Evolutionary conservation across 2,797 vertebrate genomes (phyloP), one percentile per base, ranked within the genome.

Genomic region (Microchirus variegatus): DNA sequence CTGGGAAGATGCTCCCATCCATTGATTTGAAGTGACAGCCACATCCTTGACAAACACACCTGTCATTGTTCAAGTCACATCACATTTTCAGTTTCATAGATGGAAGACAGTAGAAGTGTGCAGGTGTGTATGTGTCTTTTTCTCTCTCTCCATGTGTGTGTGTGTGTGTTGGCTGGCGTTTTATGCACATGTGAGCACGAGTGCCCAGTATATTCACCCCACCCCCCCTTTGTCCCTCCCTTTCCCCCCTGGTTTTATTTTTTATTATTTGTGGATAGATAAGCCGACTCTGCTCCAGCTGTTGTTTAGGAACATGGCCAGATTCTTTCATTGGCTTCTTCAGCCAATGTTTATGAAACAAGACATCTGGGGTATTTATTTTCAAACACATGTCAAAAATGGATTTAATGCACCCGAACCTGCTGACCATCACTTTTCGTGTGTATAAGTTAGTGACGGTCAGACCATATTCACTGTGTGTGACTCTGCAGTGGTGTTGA

Each of bases 31-130:
- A 92, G 90, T 89, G 91, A 92, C 91, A 90, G 90, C 83, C 86
- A 80, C 89, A 89, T 91, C 89, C 89, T 88, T 91, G 90, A 93
- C 91, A 92, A 91, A 91, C 89, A 88, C 91, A 92, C 91, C 90
- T 93, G 90, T 92, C 91, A 91, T 78, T 88, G 91, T 91, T 87
- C 85, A 76, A 90, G 90, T 91, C 90, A 90, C 89, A 91, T 92
- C 90, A 89, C 85, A 90, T 92, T 90, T 89, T 88, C 87, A 82
- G 70, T 86, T 84, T 69, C 76, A 74, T 68, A 83, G 82, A 85
- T 59, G 59, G 78, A 59, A 81, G 76, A 73, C 77, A 61, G 82
- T 44, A 37, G 71, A 77, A 76, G 75, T 86, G 81, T 82, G 78
- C 53, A 60, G 52, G 67, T 65, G 63, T 68, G 65, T 75, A 72